A percentile compares a stretch with the other conserved stretches of the same genome.
Evolutionary conservation across 2,797 vertebrate species (phyloP).

Genomic region (Arnoldichthys spilopterus): DNA sequence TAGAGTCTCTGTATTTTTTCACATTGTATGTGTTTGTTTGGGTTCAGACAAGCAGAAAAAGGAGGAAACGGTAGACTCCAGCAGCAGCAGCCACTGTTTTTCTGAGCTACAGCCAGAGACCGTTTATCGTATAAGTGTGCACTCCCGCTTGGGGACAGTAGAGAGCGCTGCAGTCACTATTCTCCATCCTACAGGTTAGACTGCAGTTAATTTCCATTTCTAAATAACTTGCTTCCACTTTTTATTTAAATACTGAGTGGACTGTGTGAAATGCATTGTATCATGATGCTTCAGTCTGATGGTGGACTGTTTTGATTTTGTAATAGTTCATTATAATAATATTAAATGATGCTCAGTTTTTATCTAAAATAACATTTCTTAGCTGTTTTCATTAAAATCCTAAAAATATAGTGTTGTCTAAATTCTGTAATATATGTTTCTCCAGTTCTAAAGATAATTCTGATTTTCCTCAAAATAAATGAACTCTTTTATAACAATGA

Average conservation of each 20-base stretch:
- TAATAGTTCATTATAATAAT: not conserved
- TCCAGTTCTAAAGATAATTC: too few relatives aligned
- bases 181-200: constrained; percentile 81
- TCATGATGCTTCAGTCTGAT: not conserved
- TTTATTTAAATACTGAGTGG: not conserved
- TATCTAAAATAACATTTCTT: too few relatives aligned
- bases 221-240: not conserved
- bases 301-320: not conserved
- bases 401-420: too few relatives aligned
- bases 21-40: constrained; percentile 29
- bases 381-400: too few relatives aligned
- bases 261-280: not conserved
- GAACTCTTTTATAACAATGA: too few relatives aligned
- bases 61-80: constrained; percentile 67
- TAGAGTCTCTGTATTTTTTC: constrained; percentile 21
- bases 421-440: too few relatives aligned
- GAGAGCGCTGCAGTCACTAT: constrained; percentile 82
- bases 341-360: not conserved
- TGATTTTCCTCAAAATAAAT: too few relatives aligned
- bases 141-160: constrained; percentile 73
- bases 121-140: constrained; percentile 80
- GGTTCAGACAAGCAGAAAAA: constrained; percentile 72
- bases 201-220: not conserved
- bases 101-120: constrained; percentile 74
- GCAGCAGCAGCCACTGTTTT: constrained; percentile 80